Percentiles rank a stretch among this genome's conserved stretches.
Conservation (phyloP, 2,888 invertebrate species). For the Lasioglossum calceatum region DNA sequence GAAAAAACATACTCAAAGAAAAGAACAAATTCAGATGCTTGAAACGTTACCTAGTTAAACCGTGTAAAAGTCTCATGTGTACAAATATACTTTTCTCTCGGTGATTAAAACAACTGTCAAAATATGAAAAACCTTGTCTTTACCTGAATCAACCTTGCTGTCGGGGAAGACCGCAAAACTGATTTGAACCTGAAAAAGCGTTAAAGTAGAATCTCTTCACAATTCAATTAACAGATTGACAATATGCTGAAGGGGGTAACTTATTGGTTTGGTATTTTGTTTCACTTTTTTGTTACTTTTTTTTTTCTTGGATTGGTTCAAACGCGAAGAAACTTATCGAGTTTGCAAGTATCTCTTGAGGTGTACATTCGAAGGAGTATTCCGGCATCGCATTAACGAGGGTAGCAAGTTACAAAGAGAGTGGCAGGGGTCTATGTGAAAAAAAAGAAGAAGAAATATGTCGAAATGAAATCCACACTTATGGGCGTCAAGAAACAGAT, state of each 20-base stretch:
- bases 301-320: not conserved
- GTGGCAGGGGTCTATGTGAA: slow-evolving; percentile 23
- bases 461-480: slow-evolving; percentile 49
- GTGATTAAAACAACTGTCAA: slow-evolving; percentile 75
- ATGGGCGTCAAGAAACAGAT: slow-evolving; percentile 45
- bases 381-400: slow-evolving; percentile 32
- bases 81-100: slow-evolving; percentile 76
- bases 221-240: slow-evolving; percentile 57
- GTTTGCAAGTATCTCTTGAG: slow-evolving; percentile 11
- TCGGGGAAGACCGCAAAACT: slow-evolving; percentile 83
- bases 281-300: not conserved
- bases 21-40: slow-evolving; percentile 22
- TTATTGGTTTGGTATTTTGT: slow-evolving; percentile 13
- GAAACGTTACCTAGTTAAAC: slow-evolving; percentile 38
- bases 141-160: slow-evolving; percentile 83
- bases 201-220: slow-evolving; percentile 77
- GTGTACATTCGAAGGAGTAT: slow-evolving; percentile 30
- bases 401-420: slow-evolving; percentile 38
- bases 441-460: not conserved
- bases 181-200: slow-evolving; percentile 83
- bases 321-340: slow-evolving; percentile 30
- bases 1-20: not conserved
- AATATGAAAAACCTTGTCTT: slow-evolving; percentile 79
- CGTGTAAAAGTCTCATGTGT: slow-evolving; percentile 30
- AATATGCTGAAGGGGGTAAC: slow-evolving; percentile 50